These are phyloP conservation scores for Melanostoma scalare DNA, from an alignment of 2,888 invertebrate species.

Conservation along the genomic window DNA sequence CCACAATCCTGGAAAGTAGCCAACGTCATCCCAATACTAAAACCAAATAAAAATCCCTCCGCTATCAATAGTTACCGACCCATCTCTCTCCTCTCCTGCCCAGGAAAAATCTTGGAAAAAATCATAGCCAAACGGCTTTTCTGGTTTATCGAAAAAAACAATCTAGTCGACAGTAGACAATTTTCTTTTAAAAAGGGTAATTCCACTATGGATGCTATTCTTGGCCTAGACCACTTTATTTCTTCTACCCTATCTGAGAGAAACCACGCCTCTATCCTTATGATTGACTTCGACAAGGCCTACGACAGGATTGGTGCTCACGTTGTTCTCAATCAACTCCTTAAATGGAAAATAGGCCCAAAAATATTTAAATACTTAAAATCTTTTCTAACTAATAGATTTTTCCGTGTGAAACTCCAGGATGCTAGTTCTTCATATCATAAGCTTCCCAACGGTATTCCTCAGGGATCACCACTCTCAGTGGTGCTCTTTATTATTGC, in stretches of 20 bases:
- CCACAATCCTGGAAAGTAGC: conserved; percentile 25
- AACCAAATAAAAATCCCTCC: conserved; percentile 2
- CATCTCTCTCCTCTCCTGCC: conserved; percentile 11
- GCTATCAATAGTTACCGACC: neutral
- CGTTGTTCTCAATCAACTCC: conserved; percentile 8
- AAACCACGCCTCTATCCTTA: neutral
- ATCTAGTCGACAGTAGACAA: neutral
- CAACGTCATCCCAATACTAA: conserved; percentile 1
- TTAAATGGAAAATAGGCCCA: conserved; percentile 18
- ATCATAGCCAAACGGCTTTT: conserved; percentile 1
- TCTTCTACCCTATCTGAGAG: neutral
- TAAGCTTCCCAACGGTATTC: too few species aligned
- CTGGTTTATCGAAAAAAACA: conserved; percentile 12
- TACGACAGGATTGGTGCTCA: conserved; percentile 8
- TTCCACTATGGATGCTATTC: too few species aligned
- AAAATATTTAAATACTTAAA: conserved; percentile 7
- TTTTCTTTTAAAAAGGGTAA: neutral
- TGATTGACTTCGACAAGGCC: neutral
- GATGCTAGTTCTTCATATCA: too few species aligned
- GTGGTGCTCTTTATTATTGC: too few species aligned
- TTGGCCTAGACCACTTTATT: neutral
- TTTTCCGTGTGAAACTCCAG: too few species aligned
- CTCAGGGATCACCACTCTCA: too few species aligned
- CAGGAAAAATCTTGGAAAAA: conserved; percentile 14
- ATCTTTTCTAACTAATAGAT: neutral